Base-by-base conservation (phyloP, 2,888 invertebrate species). In the Mayetiola destructor region DNA sequence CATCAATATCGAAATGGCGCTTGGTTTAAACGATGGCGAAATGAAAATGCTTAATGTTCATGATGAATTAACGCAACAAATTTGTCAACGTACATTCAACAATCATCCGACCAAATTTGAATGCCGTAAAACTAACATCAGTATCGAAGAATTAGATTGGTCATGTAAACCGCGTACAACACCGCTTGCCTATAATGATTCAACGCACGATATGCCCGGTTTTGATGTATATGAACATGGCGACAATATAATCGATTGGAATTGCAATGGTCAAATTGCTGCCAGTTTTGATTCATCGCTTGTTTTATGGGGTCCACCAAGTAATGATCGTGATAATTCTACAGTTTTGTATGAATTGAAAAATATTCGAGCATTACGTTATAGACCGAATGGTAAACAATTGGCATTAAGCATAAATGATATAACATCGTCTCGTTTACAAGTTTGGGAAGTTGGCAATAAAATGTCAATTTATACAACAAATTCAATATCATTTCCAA, bases 241-340 rank as follows among this genome's bases (percentile, higher is more conserved):
- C 4, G 3, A 48, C n/a, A 70, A 69, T 59, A 61, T 69, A 27
- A 66, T 71, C 59, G 69, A 69, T 57, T 72, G 71, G 71, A 69
- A 69, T 0, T 40, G 61, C 1, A 63, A 62, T 27, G 68, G 66
- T 20, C 67, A 69, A 59, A 67, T 72, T 40, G 71, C 68, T 0
- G 65, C 70, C 8, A 68, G 68, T 1, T 69, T 69, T 60, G 66
- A 66, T 2, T 59, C 63, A n/a, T 68, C 70, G 54, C 61, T 72
- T 5, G 67, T 71, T 29, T 60, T 72, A 16, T 72, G 71, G 69
- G 48, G 48, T n/a, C 48, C 48, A 27, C 48, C 48, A 3, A 3
- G n/a, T 1, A 14, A 23, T 3, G 48, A 48, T 16, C 12, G 16
- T n/a, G 48, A 48, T 27, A 48, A 23, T 5, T 9, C 48, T 2